Conservation (phyloP, 2,888 invertebrate genomes). For the Apocheima hispidaria region DNA sequence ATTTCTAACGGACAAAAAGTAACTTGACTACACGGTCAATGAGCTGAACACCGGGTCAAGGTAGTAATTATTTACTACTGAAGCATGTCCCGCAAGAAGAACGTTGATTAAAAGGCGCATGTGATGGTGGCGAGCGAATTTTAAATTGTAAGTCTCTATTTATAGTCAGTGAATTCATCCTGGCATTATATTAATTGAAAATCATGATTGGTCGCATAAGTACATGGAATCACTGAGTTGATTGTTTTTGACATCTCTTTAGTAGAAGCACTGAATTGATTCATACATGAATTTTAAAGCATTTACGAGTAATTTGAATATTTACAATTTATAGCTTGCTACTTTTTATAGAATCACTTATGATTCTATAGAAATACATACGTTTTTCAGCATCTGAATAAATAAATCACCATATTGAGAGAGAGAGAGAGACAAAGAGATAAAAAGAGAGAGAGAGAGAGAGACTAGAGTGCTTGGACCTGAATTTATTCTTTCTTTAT, state of each 20-base stretch:
- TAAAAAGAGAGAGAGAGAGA: too few species aligned
- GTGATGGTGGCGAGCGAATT: constrained; percentile 22
- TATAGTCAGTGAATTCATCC: constrained; percentile 31
- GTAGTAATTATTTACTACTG: constrained; percentile 39
- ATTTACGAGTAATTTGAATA: neutral
- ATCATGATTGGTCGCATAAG: constrained; percentile 21
- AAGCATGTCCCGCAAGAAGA: constrained; percentile 32
- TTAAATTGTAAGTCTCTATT: constrained; percentile 27
- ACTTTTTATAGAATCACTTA: neutral
- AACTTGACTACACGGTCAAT: constrained; percentile 39
- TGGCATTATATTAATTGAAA: constrained; percentile 8
- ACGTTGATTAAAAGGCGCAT: constrained; percentile 31
- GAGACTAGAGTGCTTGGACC: too few species aligned
- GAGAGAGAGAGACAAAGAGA: too few species aligned
- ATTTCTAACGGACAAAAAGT: constrained; percentile 35
- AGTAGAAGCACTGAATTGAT: neutral
- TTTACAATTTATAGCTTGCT: too few species aligned
- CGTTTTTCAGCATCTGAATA: too few species aligned
- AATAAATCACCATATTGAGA: too few species aligned
- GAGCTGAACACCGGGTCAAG: constrained; percentile 46
- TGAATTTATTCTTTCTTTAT: too few species aligned
- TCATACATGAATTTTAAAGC: neutral
- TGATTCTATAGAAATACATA: too few species aligned
- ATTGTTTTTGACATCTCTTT: constrained; percentile 17
- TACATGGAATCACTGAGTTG: constrained; percentile 16